phyloP scores from a whole-genome alignment of 1,140 invertebrate genomes.

The Trachymyrmex septentrionalis region DNA sequence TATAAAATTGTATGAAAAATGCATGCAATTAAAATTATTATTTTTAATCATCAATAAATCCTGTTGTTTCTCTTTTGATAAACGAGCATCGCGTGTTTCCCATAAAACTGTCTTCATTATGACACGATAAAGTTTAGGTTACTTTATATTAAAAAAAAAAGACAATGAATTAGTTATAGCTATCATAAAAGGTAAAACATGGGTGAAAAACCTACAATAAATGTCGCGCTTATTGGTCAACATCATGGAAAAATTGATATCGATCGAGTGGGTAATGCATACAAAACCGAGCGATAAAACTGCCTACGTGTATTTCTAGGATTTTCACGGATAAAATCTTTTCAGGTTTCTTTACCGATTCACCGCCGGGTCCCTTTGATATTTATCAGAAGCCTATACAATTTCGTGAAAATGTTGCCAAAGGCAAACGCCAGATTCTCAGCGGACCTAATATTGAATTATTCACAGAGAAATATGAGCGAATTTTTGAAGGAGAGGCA shows the following conservation, averaged over 20 bases:
- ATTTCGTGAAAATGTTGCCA: conserved; percentile 64
- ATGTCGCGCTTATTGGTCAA: conserved; percentile 55
- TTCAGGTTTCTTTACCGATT: conserved; percentile 79
- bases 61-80: background rate
- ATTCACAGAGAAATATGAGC: conserved; percentile 75
- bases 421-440: conserved; percentile 70
- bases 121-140: conserved; percentile 61
- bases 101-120: background rate
- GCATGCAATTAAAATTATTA: background rate
- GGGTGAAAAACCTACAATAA: background rate
- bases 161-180: background rate
- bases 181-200: conserved; percentile 34
- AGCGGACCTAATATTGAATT: conserved; percentile 58
- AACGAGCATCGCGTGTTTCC: conserved; percentile 14
- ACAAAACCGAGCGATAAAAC: conserved; percentile 29
- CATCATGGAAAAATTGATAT: conserved; percentile 79
- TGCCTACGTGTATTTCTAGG: background rate
- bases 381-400: conserved; percentile 34
- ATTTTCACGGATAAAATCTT: background rate
- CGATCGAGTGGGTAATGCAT: conserved; percentile 79
- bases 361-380: conserved; percentile 72
- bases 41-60: background rate
- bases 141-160: background rate
- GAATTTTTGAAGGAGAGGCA: conserved; percentile 79
- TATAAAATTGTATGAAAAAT: background rate